These are phyloP conservation scores for Pachyuromys duprasi DNA, from an alignment of 2,797 vertebrate species.

Conservation along the genomic window DNA sequence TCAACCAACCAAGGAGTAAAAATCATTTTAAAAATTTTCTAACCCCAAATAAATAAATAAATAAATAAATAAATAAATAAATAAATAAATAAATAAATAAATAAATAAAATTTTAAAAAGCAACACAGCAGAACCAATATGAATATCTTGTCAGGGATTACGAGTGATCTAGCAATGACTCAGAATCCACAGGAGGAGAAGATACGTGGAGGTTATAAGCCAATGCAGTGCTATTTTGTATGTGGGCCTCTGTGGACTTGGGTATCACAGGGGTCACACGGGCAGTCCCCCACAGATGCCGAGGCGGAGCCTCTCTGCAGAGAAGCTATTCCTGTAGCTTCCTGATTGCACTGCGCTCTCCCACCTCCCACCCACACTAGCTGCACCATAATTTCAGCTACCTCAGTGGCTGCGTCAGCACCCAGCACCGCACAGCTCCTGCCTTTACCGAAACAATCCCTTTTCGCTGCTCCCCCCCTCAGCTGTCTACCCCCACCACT, in stretches of 20 bases:
- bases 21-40: neutral
- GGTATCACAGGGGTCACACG: neutral
- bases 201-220: neutral
- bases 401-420: neutral
- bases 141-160: neutral
- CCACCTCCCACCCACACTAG: neutral
- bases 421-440: neutral
- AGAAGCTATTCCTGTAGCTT: neutral
- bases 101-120: neutral
- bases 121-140: neutral
- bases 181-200: neutral
- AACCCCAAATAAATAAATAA: too few species aligned
- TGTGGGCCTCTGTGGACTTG: neutral
- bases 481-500: neutral
- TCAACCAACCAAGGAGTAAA: neutral
- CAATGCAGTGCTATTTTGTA: neutral
- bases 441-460: neutral
- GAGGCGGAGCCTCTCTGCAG: neutral
- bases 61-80: neutral
- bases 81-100: too few species aligned
- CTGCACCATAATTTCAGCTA: neutral
- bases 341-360: neutral
- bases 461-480: accelerated
- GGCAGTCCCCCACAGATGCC: too few species aligned
- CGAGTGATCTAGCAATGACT: neutral